Evolutionary conservation across 2,888 invertebrate genomes (phyloP).

Genomic region (Limnephilus auricula): DNA sequence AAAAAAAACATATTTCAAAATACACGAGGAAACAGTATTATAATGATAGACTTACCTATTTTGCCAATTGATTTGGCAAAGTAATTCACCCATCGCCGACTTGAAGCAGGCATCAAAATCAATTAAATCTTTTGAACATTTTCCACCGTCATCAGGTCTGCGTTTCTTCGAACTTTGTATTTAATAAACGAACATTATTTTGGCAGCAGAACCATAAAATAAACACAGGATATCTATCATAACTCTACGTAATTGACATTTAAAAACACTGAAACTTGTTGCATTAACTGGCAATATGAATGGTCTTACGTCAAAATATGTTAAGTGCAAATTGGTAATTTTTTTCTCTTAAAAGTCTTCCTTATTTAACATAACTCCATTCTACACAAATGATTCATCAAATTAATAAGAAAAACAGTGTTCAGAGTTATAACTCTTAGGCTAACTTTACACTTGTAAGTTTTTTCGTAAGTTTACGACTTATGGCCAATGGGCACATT

Average conservation of each 20-base stretch:
- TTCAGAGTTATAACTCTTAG: too few species aligned
- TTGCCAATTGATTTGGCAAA: slow-evolving; percentile 34
- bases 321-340: too few species aligned
- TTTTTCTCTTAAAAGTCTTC: too few species aligned
- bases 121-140: background rate
- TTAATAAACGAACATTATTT: background rate
- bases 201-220: background rate
- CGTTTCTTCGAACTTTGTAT: background rate
- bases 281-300: background rate
- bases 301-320: too few species aligned
- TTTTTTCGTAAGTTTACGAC: too few species aligned
- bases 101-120: slow-evolving; percentile 4
- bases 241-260: background rate
- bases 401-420: too few species aligned
- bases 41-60: slow-evolving; percentile 6
- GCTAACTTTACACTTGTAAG: too few species aligned
- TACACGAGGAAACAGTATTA: background rate
- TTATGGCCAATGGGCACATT: too few species aligned
- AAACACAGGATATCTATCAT: background rate
- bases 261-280: background rate
- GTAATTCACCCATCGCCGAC: slow-evolving; percentile 16
- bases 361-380: too few species aligned
- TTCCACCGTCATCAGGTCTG: background rate
- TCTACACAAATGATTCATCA: too few species aligned
- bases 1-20: too few species aligned